Evolutionary conservation across 2,113 vertebrate genomes (phyloP), one percentile per base, ranked within the genome.

Genomic region (Puma concolor): DNA sequence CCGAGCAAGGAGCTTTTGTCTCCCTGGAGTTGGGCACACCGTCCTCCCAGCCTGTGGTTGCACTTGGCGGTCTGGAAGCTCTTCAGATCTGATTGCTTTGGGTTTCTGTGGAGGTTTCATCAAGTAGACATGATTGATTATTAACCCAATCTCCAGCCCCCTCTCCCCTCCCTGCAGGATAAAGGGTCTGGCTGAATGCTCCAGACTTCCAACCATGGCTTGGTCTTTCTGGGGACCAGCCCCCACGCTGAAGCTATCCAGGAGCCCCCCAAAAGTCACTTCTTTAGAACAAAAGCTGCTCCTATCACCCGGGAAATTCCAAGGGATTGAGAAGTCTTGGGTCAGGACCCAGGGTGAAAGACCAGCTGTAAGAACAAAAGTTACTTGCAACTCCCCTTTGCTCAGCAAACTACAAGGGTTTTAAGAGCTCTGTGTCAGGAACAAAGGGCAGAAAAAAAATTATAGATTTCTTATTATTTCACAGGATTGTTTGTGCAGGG

Each of bases 311-410:
- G 54, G 25, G 33, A 87, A 88, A 54, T 48, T 85, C 12, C n/a
- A 54, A 71, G 16, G 52, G 16, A 88, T 31, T 41, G 21, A 74
- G 17, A 27, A 57, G 17, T 2, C 16, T 71, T 74, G 33, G 19
- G 3, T 72, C 10, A 38, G n/a, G 6, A 36, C 15, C 63, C 44
- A 23, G 12, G 7, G 83, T 69, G 13, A 86, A 69, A 69, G 83
- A 86, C 12, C 12, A n/a, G 44, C 44, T 67, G 50, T 52, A 25
- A 23, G 13, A 50, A 50, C 1, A 69, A n/a, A 85, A 86, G 64
- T 3, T 69, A 33, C 7, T 25, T 4, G 4, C 25, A 33, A 21
- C 2, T 0, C 13, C 31, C 19, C 19, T 44, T 44, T 13, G 5
- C 21, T 69, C 19, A 14, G 64, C 19, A 52, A 66, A 50, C 44